These are phyloP conservation scores for Harmothoe impar DNA, from an alignment of 2,888 invertebrate genomes.

Conservation along the genomic window DNA sequence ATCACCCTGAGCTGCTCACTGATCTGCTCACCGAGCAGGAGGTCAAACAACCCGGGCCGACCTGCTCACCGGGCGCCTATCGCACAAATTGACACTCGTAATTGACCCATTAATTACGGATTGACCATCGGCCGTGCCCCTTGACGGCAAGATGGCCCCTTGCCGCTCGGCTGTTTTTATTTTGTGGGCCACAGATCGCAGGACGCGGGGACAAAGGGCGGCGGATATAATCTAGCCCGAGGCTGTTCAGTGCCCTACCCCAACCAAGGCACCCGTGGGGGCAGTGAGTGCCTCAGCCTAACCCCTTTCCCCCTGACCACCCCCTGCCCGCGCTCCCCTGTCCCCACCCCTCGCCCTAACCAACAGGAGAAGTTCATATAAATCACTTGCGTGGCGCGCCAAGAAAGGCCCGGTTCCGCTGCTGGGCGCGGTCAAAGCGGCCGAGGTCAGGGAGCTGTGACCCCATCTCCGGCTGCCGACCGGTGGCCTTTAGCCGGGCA, in stretches of 20 bases:
- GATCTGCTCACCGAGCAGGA: conserved; percentile 8
- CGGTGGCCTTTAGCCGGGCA: conserved; percentile 57
- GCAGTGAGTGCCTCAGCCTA: neutral
- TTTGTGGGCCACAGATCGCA: conserved; percentile 11
- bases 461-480: conserved; percentile 56
- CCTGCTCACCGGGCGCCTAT: conserved; percentile 30
- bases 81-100: conserved; percentile 57
- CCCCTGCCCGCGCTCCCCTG: conserved; percentile 2
- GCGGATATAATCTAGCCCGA: conserved; percentile 23
- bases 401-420: conserved; percentile 34
- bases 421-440: conserved; percentile 48
- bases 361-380: conserved; percentile 54
- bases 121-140: conserved; percentile 21
- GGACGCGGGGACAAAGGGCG: neutral
- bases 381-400: conserved; percentile 42
- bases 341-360: conserved; percentile 30
- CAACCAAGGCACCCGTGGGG: neutral
- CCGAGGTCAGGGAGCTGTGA: conserved; percentile 51
- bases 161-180: neutral
- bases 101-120: conserved; percentile 62
- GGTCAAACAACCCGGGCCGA: neutral
- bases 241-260: neutral
- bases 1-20: conserved; percentile 45
- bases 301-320: conserved; percentile 11
- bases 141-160: conserved; percentile 1